phyloP scores from a whole-genome alignment of 2,797 vertebrate genomes.

The Zalophus californianus region DNA sequence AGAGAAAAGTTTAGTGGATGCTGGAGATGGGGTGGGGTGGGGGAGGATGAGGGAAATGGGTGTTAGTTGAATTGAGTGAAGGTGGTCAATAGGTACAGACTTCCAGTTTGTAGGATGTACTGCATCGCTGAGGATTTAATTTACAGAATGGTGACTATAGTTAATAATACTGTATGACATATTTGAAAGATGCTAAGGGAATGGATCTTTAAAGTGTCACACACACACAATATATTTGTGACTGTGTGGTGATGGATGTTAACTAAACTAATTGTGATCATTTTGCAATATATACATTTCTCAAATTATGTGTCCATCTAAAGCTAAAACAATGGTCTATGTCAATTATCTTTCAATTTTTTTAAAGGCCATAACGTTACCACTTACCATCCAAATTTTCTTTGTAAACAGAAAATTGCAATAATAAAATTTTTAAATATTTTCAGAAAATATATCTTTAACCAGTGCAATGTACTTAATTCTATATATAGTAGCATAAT shows the following conservation, averaged over 20 bases:
- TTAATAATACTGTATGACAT: neutral
- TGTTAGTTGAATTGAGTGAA: neutral
- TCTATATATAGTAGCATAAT: neutral
- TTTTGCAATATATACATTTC: neutral
- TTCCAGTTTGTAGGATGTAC: neutral
- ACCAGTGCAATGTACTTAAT: neutral
- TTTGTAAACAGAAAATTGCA: neutral
- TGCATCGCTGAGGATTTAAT: neutral
- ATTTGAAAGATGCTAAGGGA: neutral
- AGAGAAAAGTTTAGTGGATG: neutral
- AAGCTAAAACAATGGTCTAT: neutral
- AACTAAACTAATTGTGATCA: neutral
- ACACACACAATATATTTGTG: neutral
- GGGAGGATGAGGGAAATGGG: neutral
- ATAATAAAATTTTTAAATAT: neutral
- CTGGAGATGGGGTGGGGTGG: neutral
- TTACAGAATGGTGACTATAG: neutral
- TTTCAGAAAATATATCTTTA: neutral
- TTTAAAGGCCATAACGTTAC: neutral
- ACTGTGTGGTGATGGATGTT: neutral
- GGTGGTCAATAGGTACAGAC: neutral
- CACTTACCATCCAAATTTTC: neutral
- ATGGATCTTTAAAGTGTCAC: neutral
- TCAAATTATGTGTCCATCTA: neutral
- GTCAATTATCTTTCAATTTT: neutral